phyloP scores from a whole-genome alignment of 1,140 invertebrate species.

The Zaprionus davidi region DNA sequence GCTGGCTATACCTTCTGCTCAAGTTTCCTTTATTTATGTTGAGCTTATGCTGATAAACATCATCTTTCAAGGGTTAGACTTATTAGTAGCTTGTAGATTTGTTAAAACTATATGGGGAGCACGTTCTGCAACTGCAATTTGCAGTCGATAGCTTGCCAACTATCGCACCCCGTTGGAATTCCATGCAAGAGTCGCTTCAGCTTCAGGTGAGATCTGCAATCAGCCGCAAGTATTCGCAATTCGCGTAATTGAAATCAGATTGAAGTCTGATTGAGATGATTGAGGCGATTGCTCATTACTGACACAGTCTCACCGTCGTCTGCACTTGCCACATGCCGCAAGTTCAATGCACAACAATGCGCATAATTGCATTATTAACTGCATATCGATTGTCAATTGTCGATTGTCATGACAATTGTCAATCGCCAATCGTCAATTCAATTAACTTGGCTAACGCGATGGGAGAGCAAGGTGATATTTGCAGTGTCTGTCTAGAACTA shows the following conservation, averaged over 20 bases:
- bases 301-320: constrained; percentile 20
- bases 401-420: constrained; percentile 6
- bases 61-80: background rate
- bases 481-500: background rate
- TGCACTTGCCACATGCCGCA: constrained; percentile 22
- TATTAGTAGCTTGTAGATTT: background rate
- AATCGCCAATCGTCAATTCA: constrained; percentile 19
- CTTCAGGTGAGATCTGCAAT: constrained; percentile 14
- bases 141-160: background rate
- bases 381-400: constrained; percentile 4
- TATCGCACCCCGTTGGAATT: constrained; percentile 1
- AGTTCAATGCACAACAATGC: constrained; percentile 37
- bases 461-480: background rate
- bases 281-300: constrained; percentile 21
- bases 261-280: constrained; percentile 1
- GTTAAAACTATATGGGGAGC: background rate
- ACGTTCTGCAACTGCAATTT: background rate
- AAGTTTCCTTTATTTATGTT: background rate
- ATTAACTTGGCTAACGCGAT: constrained; percentile 17
- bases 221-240: constrained; percentile 1
- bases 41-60: background rate
- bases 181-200: background rate
- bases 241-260: constrained; percentile 6
- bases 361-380: constrained; percentile 31
- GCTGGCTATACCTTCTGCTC: background rate